Base-by-base conservation (phyloP, 2,888 invertebrate species). In the Dynastes hyllus region DNA sequence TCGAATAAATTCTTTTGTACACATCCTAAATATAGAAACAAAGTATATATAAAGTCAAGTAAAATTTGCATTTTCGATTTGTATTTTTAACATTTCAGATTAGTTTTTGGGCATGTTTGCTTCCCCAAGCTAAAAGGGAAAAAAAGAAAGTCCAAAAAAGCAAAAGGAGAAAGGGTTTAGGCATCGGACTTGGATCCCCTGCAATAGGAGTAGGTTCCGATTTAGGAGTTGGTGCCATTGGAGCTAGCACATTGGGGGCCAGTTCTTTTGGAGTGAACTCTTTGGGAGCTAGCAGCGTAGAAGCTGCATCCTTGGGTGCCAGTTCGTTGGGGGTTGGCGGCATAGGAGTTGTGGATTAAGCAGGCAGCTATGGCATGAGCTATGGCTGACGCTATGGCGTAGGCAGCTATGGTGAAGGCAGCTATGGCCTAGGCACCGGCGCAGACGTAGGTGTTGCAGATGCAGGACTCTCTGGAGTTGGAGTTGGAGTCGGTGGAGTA, bases 81-180 rank as follows among this genome's bases (percentile, higher is more conserved):
- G 40, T 16, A 40, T 40, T 51, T 40, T 51, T 51, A 69, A 61
- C 61, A 27, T 61, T 61, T 61, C 40, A 73, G 73, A 73, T 73
- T 16, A n/a, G n/a, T 61, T 77, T 8, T 37, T 77, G 40, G 77
- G 61, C 32, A 50, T 67, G 40, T 77, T 67, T 67, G 77, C 77
- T 45, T 45, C 37, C 5, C 69, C 77, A 61, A 53, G 77, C 27
- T 40, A 67, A 76, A 50, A 55, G 40, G 37, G 55, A 71, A 37
- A 66, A 55, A 22, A 69, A 67, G 40, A 53, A 67, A 77, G 50
- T 58, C 67, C 77, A 45, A n/a, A n/a, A n/a, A n/a, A n/a, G n/a
- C n/a, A n/a, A n/a, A n/a, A n/a, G n/a, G n/a, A n/a, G n/a, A n/a
- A n/a, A n/a, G n/a, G 77, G 53, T 6, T 29, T 29, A 0, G 63